Conservation (phyloP, 1,140 invertebrate genomes). For the Kradibia gibbosae region DNA sequence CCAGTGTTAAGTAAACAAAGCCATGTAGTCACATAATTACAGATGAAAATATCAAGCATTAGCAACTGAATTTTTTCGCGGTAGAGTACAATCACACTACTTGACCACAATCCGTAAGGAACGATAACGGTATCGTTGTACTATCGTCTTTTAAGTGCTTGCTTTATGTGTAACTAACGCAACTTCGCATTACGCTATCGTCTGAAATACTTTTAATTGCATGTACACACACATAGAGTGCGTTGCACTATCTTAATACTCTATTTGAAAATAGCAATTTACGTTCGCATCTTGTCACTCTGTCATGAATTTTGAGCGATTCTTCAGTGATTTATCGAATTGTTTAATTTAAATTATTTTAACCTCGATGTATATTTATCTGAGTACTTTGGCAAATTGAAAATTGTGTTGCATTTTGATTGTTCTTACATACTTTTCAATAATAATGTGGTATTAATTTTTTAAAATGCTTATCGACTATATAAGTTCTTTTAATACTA, state of each 20-base stretch:
- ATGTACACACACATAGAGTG: neutral
- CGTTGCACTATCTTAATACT: neutral
- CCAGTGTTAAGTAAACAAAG: neutral
- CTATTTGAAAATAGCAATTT: neutral
- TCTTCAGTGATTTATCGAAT: neutral
- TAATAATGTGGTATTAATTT: too few species aligned
- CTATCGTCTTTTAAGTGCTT: constrained; percentile 6
- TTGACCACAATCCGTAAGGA: constrained; percentile 11
- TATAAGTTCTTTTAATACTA: too few species aligned
- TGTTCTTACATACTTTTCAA: too few species aligned
- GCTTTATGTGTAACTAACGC: constrained; percentile 6
- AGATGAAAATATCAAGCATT: neutral
- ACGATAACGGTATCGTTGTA: neutral
- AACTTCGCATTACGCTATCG: neutral
- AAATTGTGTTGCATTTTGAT: too few species aligned
- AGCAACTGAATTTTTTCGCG: neutral
- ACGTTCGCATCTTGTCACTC: neutral
- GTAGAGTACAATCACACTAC: neutral
- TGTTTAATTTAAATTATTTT: neutral
- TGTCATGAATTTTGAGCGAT: neutral
- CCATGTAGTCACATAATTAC: neutral
- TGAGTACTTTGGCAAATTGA: too few species aligned
- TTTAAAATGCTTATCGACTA: too few species aligned
- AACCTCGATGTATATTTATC: neutral
- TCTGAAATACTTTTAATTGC: neutral